Evolutionary conservation across 2,797 vertebrate species (phyloP), one percentile per base, ranked within the genome.

Genomic region (Ctenosaura bakeri): DNA sequence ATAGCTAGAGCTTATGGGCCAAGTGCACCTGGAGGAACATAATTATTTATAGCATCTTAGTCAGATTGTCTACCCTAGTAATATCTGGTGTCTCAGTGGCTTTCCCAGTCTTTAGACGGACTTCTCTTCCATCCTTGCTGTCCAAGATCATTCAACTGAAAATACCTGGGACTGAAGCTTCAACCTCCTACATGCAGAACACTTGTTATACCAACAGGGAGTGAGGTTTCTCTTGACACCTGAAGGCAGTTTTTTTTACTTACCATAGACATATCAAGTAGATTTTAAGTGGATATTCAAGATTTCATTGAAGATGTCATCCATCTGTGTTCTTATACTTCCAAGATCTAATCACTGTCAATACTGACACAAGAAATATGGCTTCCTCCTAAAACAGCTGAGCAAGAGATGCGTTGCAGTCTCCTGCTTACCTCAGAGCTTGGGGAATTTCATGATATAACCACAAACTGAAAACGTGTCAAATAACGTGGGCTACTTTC

Each of bases 391-490:
- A 83, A 69, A 80, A 52, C 85, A 90, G 69, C 78, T 89, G 90
- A 90, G 86, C 56, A 91, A 82, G 85, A 71, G 42, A 77, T 92
- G 46, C 88, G 66, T 90, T 94, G 88, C 88, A 89, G 64, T 59
- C 89, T 93, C 88, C 78, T 86, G n/a, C 92, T 94, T 89, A 84
- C 83, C 59, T 88, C 92, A 74, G 88, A 94, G 86, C 74, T 81
- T 86, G 54, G 92, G 91, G 91, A 94, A 89, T 92, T 92, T 26
- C 14, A 92, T 89, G 92, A 91, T 92, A 90, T 78, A 90, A 91
- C 90, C 90, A 3, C 92, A 88, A 78, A 83, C 78, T 54, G 91
- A 91, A 88, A 88, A 78, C 24, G 18, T 46, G 73, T 87, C 22
- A 83, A 83, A 0, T 93, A 92, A 86, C 90, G 82, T 69, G 83